Conservation (phyloP, 2,888 invertebrate genomes). For the Patella depressa region DNA sequence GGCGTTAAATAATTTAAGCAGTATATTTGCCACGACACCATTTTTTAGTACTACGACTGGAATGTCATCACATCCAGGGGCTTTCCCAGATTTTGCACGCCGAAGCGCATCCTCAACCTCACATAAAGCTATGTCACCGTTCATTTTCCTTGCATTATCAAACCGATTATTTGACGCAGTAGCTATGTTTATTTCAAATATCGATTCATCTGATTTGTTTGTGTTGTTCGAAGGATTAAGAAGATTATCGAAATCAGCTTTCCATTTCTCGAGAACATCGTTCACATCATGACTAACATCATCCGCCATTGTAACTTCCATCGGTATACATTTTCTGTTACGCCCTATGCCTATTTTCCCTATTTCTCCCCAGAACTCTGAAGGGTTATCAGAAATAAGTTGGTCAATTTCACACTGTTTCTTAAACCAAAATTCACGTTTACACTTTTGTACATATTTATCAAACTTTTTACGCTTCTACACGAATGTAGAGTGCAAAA, state of each 20-base stretch:
- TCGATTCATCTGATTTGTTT: too few species aligned
- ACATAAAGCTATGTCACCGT: neutral
- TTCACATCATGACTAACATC: neutral
- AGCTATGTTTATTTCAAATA: too few species aligned
- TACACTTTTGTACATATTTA: neutral
- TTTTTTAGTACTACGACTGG: slow-evolving; percentile 11
- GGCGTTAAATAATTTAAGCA: slow-evolving; percentile 25
- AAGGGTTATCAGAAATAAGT: too few species aligned
- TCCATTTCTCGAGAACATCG: neutral
- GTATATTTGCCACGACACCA: neutral
- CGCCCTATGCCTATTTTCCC: neutral
- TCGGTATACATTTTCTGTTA: neutral
- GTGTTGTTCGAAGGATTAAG: too few species aligned
- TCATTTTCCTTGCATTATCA: neutral
- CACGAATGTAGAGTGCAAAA: neutral
- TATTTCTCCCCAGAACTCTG: neutral
- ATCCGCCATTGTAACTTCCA: neutral
- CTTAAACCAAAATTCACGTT: neutral
- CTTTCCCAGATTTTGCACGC: neutral
- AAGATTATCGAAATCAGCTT: neutral
- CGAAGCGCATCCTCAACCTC: neutral
- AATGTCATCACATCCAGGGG: slow-evolving; percentile 3
- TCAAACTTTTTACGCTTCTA: neutral
- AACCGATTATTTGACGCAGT: too few species aligned
- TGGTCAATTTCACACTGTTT: too few species aligned